Evolutionary conservation across 2,888 invertebrate genomes (phyloP), one percentile per base, ranked within the genome.

Genomic region (Tortricodes alternella): DNA sequence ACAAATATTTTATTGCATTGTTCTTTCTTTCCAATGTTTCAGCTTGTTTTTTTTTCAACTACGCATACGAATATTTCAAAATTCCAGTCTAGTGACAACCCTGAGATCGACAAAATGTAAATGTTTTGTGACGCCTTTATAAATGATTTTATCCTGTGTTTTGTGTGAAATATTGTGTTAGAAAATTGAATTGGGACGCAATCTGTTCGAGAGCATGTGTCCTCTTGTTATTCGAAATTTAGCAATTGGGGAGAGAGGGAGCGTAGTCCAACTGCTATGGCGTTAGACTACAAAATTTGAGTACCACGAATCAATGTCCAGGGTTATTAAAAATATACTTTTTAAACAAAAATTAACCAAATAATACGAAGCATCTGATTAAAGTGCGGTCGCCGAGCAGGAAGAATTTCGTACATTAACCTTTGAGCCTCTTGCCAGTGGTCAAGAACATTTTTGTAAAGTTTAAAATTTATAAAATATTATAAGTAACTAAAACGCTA

Each of bases 151-250:
- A 83, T 85, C 81, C 79, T 72, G 70, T 74, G 80, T 84, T 83
- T 83, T 83, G 85, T 85, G 74, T 88, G 85, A 89, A 86, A 85
- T 86, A 89, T 87, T 84, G 82, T 80, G 68, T 74, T 75, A 77
- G 71, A 72, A 85, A 88, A 88, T 89, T 88, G 83, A 90, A 90
- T 88, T 74, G 80, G 78, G 80, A n/a, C 80, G 76, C 85, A 86
- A 88, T 89, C 84, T 85, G 80, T 68, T 62, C 70, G 64, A 67
- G 68, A 70, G 71, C 56, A 56, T 56, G 56, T 56, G 55, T 49
- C 32, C 49, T 39, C 34, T 23, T 13, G n/a, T 23, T 6, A 24
- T 41, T 15, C 3, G 11, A 29, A 44, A 39, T 39, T 39, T 39
- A 2, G 39, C 7, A 3, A 9, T 3, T 29, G 5, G 3, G 27